Conservation (phyloP, 1,140 invertebrate genomes). For the Drosophila pseudoananassae region DNA sequence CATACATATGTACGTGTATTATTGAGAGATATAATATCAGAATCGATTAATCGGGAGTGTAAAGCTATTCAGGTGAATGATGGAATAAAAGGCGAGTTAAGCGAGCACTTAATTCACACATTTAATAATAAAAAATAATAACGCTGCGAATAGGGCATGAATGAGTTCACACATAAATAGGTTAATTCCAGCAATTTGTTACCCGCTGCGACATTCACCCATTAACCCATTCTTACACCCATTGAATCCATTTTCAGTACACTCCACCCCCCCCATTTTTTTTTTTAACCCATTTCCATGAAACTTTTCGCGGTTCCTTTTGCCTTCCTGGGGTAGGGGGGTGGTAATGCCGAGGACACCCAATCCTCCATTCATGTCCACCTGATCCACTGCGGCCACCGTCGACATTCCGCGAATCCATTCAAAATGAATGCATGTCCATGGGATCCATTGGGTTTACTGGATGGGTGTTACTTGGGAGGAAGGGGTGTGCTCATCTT, state of each 20-base stretch:
- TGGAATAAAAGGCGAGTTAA: neutral
- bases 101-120: neutral
- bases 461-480: slow-evolving; percentile 35
- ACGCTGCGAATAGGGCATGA: neutral
- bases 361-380: slow-evolving; percentile 38
- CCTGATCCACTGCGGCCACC: slow-evolving; percentile 38
- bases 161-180: slow-evolving; percentile 20
- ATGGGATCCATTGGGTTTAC: slow-evolving; percentile 3
- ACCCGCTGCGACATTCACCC: slow-evolving; percentile 27
- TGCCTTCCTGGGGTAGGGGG: slow-evolving; percentile 1
- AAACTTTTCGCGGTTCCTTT: neutral
- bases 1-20: too few relatives aligned
- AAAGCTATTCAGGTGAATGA: slow-evolving; percentile 8
- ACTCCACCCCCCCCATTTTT: too few relatives aligned
- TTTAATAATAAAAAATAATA: slow-evolving; percentile 2
- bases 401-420: slow-evolving; percentile 38
- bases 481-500: neutral
- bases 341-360: neutral
- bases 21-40: too few relatives aligned
- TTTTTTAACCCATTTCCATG: neutral
- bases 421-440: slow-evolving; percentile 50
- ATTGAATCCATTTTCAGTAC: neutral
- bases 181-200: slow-evolving; percentile 33
- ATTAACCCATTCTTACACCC: slow-evolving; percentile 16
- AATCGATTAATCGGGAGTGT: slow-evolving; percentile 11